Conservation (phyloP, 2,113 vertebrate species). For the Pelvicachromis taeniatus region DNA sequence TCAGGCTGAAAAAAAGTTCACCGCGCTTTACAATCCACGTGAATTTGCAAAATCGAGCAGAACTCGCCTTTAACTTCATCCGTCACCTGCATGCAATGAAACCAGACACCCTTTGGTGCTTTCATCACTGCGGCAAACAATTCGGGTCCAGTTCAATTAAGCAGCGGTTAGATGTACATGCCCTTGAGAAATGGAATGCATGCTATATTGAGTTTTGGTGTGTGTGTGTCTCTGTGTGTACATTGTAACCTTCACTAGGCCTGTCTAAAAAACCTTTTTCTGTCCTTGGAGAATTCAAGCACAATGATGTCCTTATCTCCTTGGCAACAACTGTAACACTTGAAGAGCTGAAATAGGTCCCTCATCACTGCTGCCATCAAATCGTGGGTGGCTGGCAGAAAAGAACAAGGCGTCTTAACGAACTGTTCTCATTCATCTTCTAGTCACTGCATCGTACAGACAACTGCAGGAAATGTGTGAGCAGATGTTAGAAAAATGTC, state of each 20-base stretch:
- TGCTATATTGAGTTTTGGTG: constrained; percentile 47
- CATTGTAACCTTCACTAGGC: constrained; percentile 61
- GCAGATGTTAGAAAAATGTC: neutral
- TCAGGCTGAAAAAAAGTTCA: neutral
- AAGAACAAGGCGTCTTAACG: constrained; percentile 51
- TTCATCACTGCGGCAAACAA: constrained; percentile 53
- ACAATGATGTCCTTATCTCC: constrained; percentile 73
- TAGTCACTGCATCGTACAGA: constrained; percentile 5
- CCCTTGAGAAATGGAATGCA: constrained; percentile 64
- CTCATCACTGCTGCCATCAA: constrained; percentile 66
- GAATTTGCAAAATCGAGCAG: neutral
- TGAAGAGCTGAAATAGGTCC: constrained; percentile 67
- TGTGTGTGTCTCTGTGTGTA: neutral
- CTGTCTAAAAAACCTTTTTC: constrained; percentile 61
- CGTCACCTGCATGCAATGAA: constrained; percentile 13
- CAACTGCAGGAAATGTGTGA: neutral
- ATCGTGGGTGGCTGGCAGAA: constrained; percentile 57
- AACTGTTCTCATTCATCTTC: constrained; percentile 39
- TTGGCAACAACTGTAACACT: constrained; percentile 71
- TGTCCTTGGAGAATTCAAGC: constrained; percentile 66
- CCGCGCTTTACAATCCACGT: neutral
- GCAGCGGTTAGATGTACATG: constrained; percentile 52
- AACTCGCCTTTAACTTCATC: constrained; percentile 17
- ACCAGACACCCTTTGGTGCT: constrained; percentile 20
- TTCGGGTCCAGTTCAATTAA: constrained; percentile 56